Evolutionary conservation across 1,140 invertebrate species (phyloP), one percentile per base, ranked within the genome.

Genomic region (Megathymus violae): DNA sequence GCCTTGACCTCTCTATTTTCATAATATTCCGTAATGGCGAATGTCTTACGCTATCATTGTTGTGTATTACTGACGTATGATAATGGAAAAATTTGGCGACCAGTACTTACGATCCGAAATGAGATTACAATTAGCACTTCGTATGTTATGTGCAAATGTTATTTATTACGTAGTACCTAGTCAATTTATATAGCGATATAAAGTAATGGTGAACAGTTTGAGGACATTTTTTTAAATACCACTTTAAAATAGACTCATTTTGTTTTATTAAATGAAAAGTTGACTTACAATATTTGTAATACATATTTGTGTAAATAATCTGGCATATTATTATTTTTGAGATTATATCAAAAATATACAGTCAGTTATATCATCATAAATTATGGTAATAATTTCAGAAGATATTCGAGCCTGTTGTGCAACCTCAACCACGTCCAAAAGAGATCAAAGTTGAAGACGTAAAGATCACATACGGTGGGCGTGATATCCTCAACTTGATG

Each of bases 1-100:
- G 84, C 88, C 88, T 91, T 91, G 88, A 91, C 88, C 88, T 84
- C 85, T 88, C 88, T 88, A 86, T 91, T 89, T 91, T 91, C 88
- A 91, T 91, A 91, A 91, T 91, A 89, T 86, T 91, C 88, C 80
- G 78, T 91, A 89, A 91, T 91, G 86, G 88, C 88, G 86, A 83
- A 83, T 80, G 77, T 82, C 82, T 81, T 84, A 81, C 72, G 80
- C 82, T 85, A 86, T 86, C 84, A 84, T 76, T 85, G 74, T 82
- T 87, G 76, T 82, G 75, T 80, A 80, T 76, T 82, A 80, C 75
- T 78, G 77, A 79, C 73, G 69, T 67, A 65, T 81, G 82, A 83
- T 84, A 84, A 81, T 80, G 74, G 76, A 84, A 80, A 77, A 50
- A 79, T 83, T 81, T 40, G 63, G 46, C 43, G 46, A 54, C 15